Percentiles rank a stretch among this genome's conserved stretches.
Evolutionary conservation across 2,888 invertebrate species (phyloP).

Genomic region (Carterocephalus palaemon): DNA sequence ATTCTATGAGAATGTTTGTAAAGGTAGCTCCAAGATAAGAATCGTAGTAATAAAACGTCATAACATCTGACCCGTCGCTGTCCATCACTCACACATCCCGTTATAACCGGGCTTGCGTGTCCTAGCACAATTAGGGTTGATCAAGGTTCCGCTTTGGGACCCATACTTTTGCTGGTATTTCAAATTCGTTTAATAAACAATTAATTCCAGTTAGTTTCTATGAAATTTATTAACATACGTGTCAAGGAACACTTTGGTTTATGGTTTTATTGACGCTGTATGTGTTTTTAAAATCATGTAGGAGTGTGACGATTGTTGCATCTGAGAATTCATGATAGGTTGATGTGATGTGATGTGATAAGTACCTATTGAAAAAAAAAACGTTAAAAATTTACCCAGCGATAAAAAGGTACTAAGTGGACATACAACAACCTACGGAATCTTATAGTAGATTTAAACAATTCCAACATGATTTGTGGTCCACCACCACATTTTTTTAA

Average conservation of each 20-base stretch:
- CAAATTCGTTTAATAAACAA: slow-evolving; percentile 4
- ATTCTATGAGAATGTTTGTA: slow-evolving; percentile 12
- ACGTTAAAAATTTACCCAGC: no score
- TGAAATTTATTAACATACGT: slow-evolving; percentile 11
- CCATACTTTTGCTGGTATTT: slow-evolving; percentile 15
- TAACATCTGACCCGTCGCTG: slow-evolving; percentile 19
- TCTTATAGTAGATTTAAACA: neutral
- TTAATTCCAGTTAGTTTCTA: slow-evolving; percentile 12
- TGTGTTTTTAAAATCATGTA: neutral
- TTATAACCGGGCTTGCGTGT: slow-evolving; percentile 21
- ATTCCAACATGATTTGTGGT: no score
- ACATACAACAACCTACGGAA: no score
- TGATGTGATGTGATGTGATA: neutral
- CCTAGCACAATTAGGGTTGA: slow-evolving; percentile 23
- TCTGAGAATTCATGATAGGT: slow-evolving; percentile 1
- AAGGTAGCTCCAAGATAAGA: slow-evolving; percentile 6
- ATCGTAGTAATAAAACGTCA: slow-evolving; percentile 19
- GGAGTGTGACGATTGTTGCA: slow-evolving; percentile 1
- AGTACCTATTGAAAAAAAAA: neutral
- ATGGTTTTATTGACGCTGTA: slow-evolving; percentile 4
- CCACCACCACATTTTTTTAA: no score
- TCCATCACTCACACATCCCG: slow-evolving; percentile 21
- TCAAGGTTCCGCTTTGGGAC: slow-evolving; percentile 18
- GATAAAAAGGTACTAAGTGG: no score
- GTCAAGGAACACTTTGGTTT: slow-evolving; percentile 10